A percentile compares a stretch with the other conserved stretches of the same genome.
phyloP scores from a whole-genome alignment of 2,888 invertebrate species.

The Dorcus hopei region DNA sequence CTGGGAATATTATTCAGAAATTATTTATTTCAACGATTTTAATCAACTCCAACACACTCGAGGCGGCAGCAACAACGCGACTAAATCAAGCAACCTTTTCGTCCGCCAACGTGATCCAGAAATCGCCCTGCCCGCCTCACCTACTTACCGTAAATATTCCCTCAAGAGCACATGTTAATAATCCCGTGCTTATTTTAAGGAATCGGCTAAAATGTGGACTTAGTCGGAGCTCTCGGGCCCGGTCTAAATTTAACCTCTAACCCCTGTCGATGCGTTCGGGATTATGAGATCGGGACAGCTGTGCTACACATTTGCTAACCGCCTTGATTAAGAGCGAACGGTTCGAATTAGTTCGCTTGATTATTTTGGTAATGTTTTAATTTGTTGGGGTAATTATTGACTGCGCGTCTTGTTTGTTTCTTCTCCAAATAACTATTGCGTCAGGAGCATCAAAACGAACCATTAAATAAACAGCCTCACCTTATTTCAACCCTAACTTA shows the following conservation, averaged over 20 bases:
- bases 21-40: conserved; percentile 2
- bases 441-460: too few relatives aligned
- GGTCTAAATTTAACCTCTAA: conserved; percentile 45
- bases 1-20: neutral
- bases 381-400: conserved; percentile 13
- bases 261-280: conserved; percentile 41
- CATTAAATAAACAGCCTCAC: too few relatives aligned
- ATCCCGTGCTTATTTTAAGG: conserved; percentile 14
- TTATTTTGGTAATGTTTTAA: conserved; percentile 30
- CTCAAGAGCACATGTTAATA: conserved; percentile 10
- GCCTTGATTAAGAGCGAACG: conserved; percentile 32
- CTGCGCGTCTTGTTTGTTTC: too few relatives aligned
- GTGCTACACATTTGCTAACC: conserved; percentile 43
- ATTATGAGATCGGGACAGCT: conserved; percentile 47
- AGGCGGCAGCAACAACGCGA: too few relatives aligned
- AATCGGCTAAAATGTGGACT: conserved; percentile 3
- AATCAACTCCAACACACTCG: neutral
- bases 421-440: too few relatives aligned
- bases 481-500: too few relatives aligned
- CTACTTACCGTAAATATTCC: conserved; percentile 12
- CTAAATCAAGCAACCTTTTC: too few relatives aligned
- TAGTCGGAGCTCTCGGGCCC: too few relatives aligned
- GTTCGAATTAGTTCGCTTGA: conserved; percentile 27
- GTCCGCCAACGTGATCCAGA: too few relatives aligned
- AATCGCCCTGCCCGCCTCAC: neutral